Evolutionary conservation across 1,140 invertebrate species (phyloP), one percentile per base, ranked within the genome.

Genomic region (Wiebesia pumilae): DNA sequence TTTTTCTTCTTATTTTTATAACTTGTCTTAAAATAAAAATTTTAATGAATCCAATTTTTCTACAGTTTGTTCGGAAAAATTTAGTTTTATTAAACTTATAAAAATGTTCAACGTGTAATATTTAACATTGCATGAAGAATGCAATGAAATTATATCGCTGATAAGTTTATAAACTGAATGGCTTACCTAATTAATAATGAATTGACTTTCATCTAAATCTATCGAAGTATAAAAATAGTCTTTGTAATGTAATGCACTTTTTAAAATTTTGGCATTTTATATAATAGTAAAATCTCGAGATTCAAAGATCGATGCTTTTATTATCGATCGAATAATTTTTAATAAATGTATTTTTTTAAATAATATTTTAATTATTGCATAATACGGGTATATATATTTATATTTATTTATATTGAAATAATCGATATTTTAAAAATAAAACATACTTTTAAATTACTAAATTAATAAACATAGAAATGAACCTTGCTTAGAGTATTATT

Each of bases 181-280:
- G 35, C 43, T 62, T 81, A 14, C 77, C 62, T 65, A 81, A 81
- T 67, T 27, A 81, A 81, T 86, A 65, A 81, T 47, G 78, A 85
- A 85, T 85, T 81, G 78, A 85, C 75, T 85, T 47, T 58, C 47
- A n/a, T 85, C 54, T 58, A 81, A 81, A 81, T 80, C 77, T 85
- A 85, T 73, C 47, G 78, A 81, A 81, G 84, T 85, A 85, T n/a
- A 85, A 85, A 85, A 85, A 85, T 85, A 85, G 65, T 62, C 21
- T 81, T 71, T 80, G 35, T 84, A 79, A 67, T 84, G 69, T 33
- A 84, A 51, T 84, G 73, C 79, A 84, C n/a, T 69, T 71, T 67
- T 84, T 65, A n/a, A n/a, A n/a, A 69, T 84, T 78, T 79, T 79
- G 40, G 69, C 19, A 14, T 67, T 69, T 30, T 67, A 27, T 67